phyloP scores from a whole-genome alignment of 37 sponge, comb jelly and placozoan genomes.

The Aphrocallistes beatrix region DNA sequence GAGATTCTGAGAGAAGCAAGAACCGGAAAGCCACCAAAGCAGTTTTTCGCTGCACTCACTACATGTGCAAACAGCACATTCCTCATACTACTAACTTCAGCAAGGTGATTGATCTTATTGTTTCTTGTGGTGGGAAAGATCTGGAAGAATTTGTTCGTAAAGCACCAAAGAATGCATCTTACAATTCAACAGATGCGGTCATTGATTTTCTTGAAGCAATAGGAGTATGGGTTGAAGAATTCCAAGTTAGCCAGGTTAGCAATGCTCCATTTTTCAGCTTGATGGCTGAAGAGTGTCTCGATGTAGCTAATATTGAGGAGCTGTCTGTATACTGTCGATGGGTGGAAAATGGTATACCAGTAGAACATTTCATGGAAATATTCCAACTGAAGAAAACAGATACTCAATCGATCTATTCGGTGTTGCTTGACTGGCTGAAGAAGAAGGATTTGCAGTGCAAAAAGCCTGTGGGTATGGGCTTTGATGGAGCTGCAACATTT shows the following conservation, averaged over 20 bases:
- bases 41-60: background rate
- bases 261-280: background rate
- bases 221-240: background rate
- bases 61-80: background rate
- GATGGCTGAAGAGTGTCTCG: background rate
- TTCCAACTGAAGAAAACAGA: background rate
- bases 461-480: background rate
- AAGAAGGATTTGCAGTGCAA: background rate
- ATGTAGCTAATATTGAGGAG: background rate
- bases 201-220: background rate
- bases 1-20: background rate
- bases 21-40: background rate
- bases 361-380: constrained; percentile 16
- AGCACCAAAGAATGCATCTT: background rate
- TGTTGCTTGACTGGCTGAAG: background rate
- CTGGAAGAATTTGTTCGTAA: background rate
- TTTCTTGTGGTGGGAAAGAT: background rate
- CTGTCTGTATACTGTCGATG: background rate
- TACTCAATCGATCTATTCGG: background rate
- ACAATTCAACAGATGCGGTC: background rate
- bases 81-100: background rate
- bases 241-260: background rate
- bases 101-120: background rate
- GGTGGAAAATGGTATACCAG: background rate
- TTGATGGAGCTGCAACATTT: background rate